Percentiles rank a stretch among this genome's conserved stretches.
phyloP scores from a whole-genome alignment of 1,140 invertebrate species.

The Drosophila nannoptera region DNA sequence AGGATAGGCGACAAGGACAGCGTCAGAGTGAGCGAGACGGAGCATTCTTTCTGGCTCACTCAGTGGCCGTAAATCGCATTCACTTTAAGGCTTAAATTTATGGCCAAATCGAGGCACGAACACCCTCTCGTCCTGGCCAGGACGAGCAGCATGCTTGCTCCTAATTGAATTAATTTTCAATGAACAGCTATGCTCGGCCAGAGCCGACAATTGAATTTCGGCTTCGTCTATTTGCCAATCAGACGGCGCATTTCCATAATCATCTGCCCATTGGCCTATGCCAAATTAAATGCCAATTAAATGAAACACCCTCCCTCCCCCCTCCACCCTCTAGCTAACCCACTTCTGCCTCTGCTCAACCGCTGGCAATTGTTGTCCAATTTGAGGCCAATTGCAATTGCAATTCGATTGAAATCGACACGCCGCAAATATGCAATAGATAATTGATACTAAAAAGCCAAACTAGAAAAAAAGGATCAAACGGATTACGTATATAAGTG shows the following conservation, averaged over 20 bases:
- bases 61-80: not conserved
- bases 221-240: conserved; percentile 53
- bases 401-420: not conserved
- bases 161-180: conserved; percentile 67
- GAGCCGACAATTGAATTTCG: conserved; percentile 57
- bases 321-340: not conserved
- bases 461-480: not conserved
- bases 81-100: not conserved
- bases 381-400: not conserved
- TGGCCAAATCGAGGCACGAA: not conserved
- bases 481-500: too few relatives aligned
- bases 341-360: not conserved
- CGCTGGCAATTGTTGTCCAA: not conserved
- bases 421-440: not conserved
- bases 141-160: not conserved
- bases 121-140: not conserved
- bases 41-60: not conserved
- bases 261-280: conserved; percentile 37
- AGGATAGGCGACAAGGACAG: not conserved
- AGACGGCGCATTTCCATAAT: conserved; percentile 56
- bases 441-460: not conserved
- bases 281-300: conserved; percentile 72
- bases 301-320: conserved; percentile 33
- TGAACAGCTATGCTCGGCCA: conserved; percentile 34
- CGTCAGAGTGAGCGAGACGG: not conserved